Evolutionary conservation across 2,888 invertebrate genomes (phyloP), one percentile per base, ranked within the genome.

Genomic region (Uloborus plumipes): DNA sequence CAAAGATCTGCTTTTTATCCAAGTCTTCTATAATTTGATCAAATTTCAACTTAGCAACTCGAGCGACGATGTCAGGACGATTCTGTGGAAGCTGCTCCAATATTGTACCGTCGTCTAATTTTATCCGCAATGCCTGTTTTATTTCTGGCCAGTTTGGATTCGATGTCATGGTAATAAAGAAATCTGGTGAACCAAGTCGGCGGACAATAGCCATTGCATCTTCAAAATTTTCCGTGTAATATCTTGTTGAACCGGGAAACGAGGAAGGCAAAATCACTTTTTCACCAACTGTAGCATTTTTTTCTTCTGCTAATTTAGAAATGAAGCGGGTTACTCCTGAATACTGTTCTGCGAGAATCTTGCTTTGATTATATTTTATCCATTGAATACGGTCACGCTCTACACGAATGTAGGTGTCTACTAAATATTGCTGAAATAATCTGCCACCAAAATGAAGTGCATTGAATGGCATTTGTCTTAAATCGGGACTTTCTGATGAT

Each of bases 171-270:
- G 73, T 64, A 1, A 73, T 31, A 84, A 90, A 90, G 31, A 89
- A 85, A 85, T 88, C 88, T 20, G 89, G 89, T 77, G 87, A 87
- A 7, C 90, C 90, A 87, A 85, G 88, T 81, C 88, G 88, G 61
- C 87, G 61, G 6, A 90, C 89, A 71, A 89, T 88, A 15, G 88
- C 86, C 89, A 90, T 89, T 1, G 88, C 88, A 87, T 89, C 89
- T 85, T 90, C 88, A 85, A 87, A 88, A 31, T 87, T 85, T 86
- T 89, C 87, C 50, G 87, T 80, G 88, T 88, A 87, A 67, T 87
- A 86, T 49, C 89, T 85, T 15, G 88, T 59, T 79, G 6, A 53
- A 16, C 53, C 53, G 39, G 55, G 55, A 20, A 61, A 61, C 6
- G 61, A 61, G 9, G 61, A 61, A 22, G 61, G 61, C 15, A 61